phyloP scores from a whole-genome alignment of 2,113 vertebrate genomes.

The Poeciliopsis occidentalis region DNA sequence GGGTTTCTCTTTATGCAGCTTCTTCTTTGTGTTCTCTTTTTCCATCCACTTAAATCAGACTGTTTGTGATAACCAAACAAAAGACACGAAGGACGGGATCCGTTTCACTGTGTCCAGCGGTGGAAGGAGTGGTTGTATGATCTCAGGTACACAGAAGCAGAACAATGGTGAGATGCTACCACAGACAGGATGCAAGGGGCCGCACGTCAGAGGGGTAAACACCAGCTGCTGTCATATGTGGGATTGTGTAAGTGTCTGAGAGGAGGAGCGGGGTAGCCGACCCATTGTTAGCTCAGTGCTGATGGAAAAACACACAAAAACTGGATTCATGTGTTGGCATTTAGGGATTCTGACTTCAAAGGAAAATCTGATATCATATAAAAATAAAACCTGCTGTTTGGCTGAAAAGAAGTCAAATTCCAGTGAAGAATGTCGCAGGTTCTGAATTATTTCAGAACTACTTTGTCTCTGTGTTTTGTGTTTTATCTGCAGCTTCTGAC shows the following conservation, averaged over 20 bases:
- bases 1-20: conserved; percentile 39
- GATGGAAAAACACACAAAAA: conserved; percentile 52
- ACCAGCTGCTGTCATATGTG: conserved; percentile 71
- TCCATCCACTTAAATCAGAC: conserved; percentile 55
- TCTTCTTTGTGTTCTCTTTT: conserved; percentile 43
- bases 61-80: conserved; percentile 57
- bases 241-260: conserved; percentile 37
- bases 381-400: conserved; percentile 48
- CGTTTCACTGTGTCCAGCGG: conserved; percentile 30
- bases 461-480: neutral
- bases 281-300: conserved; percentile 45
- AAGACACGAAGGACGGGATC: conserved; percentile 27
- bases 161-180: conserved; percentile 56
- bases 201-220: conserved; percentile 60
- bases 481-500: conserved; percentile 33
- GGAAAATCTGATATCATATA: conserved; percentile 71
- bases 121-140: conserved; percentile 28
- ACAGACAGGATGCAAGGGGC: conserved; percentile 71
- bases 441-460: conserved; percentile 23
- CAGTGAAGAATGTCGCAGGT: conserved; percentile 46
- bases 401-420: conserved; percentile 49
- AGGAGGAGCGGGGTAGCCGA: conserved; percentile 30
- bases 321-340: conserved; percentile 52
- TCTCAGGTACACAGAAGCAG: conserved; percentile 50
- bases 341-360: conserved; percentile 64